These are phyloP conservation scores for Aspiorhynchus laticeps DNA, from an alignment of 2,113 vertebrate species.

Conservation along the genomic window DNA sequence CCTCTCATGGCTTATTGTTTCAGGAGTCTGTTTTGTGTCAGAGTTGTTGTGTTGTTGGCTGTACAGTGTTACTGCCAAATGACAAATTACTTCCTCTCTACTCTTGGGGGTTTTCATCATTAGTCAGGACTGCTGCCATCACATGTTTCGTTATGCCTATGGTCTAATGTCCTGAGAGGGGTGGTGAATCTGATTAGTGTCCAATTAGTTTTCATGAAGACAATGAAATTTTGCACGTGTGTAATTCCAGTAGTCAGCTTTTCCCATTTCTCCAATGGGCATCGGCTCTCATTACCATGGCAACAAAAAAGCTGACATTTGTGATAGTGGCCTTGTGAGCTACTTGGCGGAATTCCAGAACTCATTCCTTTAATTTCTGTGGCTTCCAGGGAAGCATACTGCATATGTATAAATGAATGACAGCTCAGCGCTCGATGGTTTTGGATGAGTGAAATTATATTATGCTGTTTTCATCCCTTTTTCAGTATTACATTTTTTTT, in stretches of 20 bases:
- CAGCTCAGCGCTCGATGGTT: not conserved
- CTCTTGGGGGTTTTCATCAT: not conserved
- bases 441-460: not conserved
- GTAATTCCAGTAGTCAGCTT: not conserved
- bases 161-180: not conserved
- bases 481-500: too few species aligned
- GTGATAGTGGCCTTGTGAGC: not conserved
- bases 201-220: not conserved
- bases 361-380: not conserved
- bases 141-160: not conserved
- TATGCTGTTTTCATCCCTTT: not conserved
- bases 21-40: not conserved
- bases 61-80: not conserved
- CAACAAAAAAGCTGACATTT: not conserved
- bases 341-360: not conserved
- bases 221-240: not conserved
- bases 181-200: constrained; percentile 4
- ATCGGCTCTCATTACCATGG: not conserved
- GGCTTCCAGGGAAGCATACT: not conserved
- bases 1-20: not conserved
- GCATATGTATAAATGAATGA: not conserved
- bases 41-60: not conserved
- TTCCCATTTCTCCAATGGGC: not conserved
- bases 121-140: not conserved
- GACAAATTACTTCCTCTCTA: constrained; percentile 6